A percentile compares a stretch with the other conserved stretches of the same genome.
Evolutionary conservation across 2,888 invertebrate species (phyloP).

Genomic region (Cheilosia scutellata): DNA sequence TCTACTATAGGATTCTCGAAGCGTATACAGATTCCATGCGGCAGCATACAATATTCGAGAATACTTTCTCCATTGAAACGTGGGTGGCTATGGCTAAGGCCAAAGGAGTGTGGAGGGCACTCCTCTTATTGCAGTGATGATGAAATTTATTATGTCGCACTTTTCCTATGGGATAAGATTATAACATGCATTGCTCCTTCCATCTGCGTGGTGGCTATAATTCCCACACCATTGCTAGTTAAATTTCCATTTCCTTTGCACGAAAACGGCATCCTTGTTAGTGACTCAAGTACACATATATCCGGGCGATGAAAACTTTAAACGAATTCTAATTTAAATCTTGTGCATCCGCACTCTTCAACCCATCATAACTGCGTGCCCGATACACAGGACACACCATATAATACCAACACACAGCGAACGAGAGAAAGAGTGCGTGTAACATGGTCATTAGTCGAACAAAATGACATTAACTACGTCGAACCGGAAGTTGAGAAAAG

Average conservation of each 20-base stretch:
- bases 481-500: slow-evolving; percentile 67
- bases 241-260: slow-evolving; percentile 20
- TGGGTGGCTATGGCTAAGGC: slow-evolving; percentile 15
- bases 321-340: slow-evolving; percentile 41
- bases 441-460: slow-evolving; percentile 58
- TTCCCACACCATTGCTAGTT: not conserved
- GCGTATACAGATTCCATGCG: slow-evolving; percentile 11
- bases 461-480: slow-evolving; percentile 61
- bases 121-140: slow-evolving; percentile 33
- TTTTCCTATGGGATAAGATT: slow-evolving; percentile 48
- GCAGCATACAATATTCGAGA: not conserved
- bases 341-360: slow-evolving; percentile 14
- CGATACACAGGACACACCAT: too few relatives aligned
- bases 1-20: not conserved
- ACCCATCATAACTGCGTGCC: slow-evolving; percentile 13
- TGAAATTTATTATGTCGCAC: slow-evolving; percentile 54
- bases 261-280: slow-evolving; percentile 41
- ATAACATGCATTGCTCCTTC: slow-evolving; percentile 33
- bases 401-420: not conserved
- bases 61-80: not conserved
- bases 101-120: slow-evolving; percentile 23
- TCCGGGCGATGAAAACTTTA: slow-evolving; percentile 30
- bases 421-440: slow-evolving; percentile 46
- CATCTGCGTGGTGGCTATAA: not conserved
- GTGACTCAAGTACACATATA: slow-evolving; percentile 16